phyloP scores from a whole-genome alignment of 1,140 invertebrate genomes.

The Anastrepha obliqua region DNA sequence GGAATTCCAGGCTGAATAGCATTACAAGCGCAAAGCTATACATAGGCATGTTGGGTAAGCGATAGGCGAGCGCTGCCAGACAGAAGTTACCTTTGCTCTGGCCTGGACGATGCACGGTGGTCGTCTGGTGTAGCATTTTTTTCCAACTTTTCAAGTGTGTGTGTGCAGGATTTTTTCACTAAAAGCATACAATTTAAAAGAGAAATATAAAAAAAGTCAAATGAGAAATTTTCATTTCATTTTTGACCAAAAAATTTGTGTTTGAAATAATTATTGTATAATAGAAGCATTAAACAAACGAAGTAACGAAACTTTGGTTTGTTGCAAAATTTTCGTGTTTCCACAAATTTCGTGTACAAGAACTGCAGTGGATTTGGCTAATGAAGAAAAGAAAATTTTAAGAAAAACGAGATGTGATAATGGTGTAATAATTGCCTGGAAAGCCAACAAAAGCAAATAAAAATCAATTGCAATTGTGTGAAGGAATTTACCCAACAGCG shows the following conservation, averaged over 20 bases:
- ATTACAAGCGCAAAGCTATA: constrained; percentile 49
- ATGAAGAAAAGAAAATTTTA: not conserved
- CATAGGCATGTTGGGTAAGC: constrained; percentile 57
- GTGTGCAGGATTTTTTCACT: constrained; percentile 53
- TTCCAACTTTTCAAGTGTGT: constrained; percentile 53
- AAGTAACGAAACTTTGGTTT: not conserved
- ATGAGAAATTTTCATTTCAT: constrained; percentile 17
- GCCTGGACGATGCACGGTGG: constrained; percentile 74
- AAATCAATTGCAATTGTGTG: not conserved
- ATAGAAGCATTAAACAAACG: not conserved
- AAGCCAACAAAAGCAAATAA: not conserved
- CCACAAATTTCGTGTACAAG: not conserved
- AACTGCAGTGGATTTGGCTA: constrained; percentile 14
- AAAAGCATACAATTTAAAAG: constrained; percentile 31
- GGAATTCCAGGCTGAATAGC: constrained; percentile 65
- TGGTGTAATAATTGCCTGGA: not conserved
- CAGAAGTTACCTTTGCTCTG: constrained; percentile 75
- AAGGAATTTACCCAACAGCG: not conserved
- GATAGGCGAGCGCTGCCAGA: constrained; percentile 64
- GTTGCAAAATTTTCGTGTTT: not conserved
- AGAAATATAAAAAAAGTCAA: constrained; percentile 27
- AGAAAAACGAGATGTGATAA: not conserved
- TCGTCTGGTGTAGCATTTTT: constrained; percentile 63
- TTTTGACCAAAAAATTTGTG: not conserved
- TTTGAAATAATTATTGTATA: not conserved